Evolutionary conservation across 2,113 vertebrate species (phyloP).

Genomic region (Myocastor coypus): DNA sequence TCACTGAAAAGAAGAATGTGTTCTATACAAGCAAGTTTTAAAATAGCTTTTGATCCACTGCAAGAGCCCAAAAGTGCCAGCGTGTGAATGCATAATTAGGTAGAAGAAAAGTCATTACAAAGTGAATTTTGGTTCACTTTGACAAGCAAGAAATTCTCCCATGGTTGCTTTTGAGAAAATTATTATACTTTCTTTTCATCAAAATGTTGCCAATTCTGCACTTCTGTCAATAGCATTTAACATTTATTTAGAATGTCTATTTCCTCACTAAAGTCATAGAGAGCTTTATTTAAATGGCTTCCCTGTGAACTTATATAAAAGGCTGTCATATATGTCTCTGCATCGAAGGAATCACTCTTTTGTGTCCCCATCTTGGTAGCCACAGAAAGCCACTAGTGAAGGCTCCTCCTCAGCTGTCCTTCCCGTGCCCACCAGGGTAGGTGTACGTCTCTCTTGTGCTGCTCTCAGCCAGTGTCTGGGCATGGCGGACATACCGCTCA

Average conservation of each 20-base stretch:
- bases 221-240: constrained; percentile 75
- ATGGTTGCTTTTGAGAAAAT: constrained; percentile 77
- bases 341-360: not conserved
- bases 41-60: constrained; percentile 76
- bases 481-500: not conserved
- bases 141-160: constrained; percentile 75
- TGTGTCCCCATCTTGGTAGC: not conserved
- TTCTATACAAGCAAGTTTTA: constrained; percentile 65
- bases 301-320: constrained; percentile 39
- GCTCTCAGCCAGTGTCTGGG: not conserved
- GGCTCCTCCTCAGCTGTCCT: not conserved
- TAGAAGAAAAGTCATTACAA: constrained; percentile 74
- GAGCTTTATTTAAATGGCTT: constrained; percentile 52
- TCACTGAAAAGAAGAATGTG: constrained; percentile 59
- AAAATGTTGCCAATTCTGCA: constrained; percentile 79
- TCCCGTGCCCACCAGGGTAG: not conserved
- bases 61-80: constrained; percentile 69
- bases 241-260: constrained; percentile 71
- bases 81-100: constrained; percentile 76
- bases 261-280: constrained; percentile 60
- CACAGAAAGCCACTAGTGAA: not conserved
- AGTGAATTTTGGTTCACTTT: constrained; percentile 77
- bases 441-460: not conserved
- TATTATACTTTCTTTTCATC: constrained; percentile 80
- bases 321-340: not conserved